These are phyloP conservation scores for Dysidea cf. avara DNA, from an alignment of 37 sponge, comb jelly and placozoan genomes.

Conservation along the genomic window DNA sequence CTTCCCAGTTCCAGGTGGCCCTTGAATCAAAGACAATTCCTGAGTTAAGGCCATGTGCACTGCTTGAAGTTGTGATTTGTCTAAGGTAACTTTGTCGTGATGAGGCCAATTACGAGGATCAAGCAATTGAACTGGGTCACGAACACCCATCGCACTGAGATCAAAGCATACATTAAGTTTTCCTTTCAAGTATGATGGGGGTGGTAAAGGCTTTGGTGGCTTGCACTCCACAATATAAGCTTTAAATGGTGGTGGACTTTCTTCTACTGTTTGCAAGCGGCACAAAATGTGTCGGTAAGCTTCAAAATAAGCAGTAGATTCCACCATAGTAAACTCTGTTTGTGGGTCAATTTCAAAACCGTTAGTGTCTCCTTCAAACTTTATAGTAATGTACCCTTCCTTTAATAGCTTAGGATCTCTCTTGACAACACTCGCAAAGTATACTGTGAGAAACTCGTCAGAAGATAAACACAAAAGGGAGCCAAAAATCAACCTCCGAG, in stretches of 20 bases:
- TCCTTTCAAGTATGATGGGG: conserved; percentile 34
- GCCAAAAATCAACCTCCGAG: conserved; percentile 77
- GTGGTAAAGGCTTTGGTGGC: neutral
- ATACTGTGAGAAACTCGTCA: conserved; percentile 42
- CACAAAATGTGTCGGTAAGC: conserved; percentile 80
- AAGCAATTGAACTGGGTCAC: conserved; percentile 13
- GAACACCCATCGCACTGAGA: neutral
- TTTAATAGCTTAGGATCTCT: conserved; percentile 43
- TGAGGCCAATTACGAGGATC: conserved; percentile 40
- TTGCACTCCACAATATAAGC: conserved; percentile 59
- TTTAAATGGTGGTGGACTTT: conserved; percentile 58
- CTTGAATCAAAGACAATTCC: conserved; percentile 78
- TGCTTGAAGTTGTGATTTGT: conserved; percentile 71
- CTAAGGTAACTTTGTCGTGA: too few species aligned
- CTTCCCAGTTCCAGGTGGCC: too few species aligned
- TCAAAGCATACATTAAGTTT: neutral
- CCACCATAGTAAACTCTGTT: too few species aligned
- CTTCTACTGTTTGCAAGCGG: conserved; percentile 42
- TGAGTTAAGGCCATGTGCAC: conserved; percentile 67
- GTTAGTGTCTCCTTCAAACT: conserved; percentile 70
- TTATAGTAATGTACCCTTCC: conserved; percentile 53
- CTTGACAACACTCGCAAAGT: conserved; percentile 69
- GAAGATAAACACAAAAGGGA: conserved; percentile 81
- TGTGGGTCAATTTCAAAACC: conserved; percentile 45
- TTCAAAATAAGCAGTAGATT: conserved; percentile 89